Base-by-base conservation (phyloP, 1,140 invertebrate species). In the Acromyrmex charruanus region DNA sequence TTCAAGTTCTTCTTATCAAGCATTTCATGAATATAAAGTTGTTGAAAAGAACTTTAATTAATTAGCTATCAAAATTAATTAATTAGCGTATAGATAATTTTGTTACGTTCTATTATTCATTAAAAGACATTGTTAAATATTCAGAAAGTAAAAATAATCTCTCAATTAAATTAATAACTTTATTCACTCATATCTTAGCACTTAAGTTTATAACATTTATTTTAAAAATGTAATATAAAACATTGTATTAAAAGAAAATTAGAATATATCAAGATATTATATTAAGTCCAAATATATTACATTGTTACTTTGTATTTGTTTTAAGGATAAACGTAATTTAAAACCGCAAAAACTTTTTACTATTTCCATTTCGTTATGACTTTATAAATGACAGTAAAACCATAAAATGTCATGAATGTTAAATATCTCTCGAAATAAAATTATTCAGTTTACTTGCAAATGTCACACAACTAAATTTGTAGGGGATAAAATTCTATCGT, bases 1-100 rank as follows among this genome's bases (percentile, higher is more conserved):
- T 69, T 69, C 66, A 21, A 3, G 3, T 51, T 53, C 28, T 79
- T 79, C 58, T 79, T 79, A 66, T 79, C 59, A 31, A 66, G 59
- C 18, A 31, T 28, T 79, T 51, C 3, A 3, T 49, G 59, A 65
- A 35, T 35, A 35, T 4, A 6, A 28, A 77, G 5, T 77, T 65
- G 25, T 49, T 63, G 21, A 28, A 65, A 63, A 61, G 39, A 65
- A 65, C n/a, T 66, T 66, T 79, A 77, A 63, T 25, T 66, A 65
- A 9, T 44, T 49, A 25, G 35, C 25, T 61, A 65, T 77, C 18
- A 28, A 65, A 49, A 77, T 65, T 28, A 65, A 77, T 77, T 31
- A 44, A 77, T 44, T 65, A 77, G 6, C 25, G 0, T 49, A 49
- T 28, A 28, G 0, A 44, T 7, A 63, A 65, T 39, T 25, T 59